phyloP scores from a whole-genome alignment of 2,113 vertebrate species.

The Psammodynastes pulverulentus region DNA sequence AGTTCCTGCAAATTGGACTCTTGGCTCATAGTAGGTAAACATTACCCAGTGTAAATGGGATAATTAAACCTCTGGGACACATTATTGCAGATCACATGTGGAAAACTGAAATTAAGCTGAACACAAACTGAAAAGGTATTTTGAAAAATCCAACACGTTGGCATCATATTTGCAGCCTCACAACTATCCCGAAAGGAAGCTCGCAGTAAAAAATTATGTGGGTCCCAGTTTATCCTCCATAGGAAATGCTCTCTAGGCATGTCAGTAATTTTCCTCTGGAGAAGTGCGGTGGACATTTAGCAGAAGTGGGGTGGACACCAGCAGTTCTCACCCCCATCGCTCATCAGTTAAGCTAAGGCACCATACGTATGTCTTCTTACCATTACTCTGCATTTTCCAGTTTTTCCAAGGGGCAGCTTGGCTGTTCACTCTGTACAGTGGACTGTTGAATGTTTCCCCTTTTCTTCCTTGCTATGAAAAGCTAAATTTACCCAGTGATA shows the following conservation, averaged over 20 bases:
- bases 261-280: background rate
- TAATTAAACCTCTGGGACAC: conserved; percentile 40
- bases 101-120: conserved; percentile 22
- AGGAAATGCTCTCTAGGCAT: background rate
- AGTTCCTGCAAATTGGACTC: conserved; percentile 10
- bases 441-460: background rate
- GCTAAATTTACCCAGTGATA: background rate
- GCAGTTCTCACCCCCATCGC: background rate
- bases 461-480: background rate
- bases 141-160: background rate
- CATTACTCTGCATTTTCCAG: background rate
- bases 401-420: background rate
- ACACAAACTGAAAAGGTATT: background rate
- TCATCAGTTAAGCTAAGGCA: background rate
- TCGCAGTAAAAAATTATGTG: background rate
- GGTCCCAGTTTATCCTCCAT: background rate
- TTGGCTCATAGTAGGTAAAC: conserved; percentile 20
- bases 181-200: background rate
- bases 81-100: conserved; percentile 1
- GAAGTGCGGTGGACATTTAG: background rate
- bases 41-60: background rate
- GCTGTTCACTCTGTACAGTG: background rate
- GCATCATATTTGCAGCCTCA: background rate
- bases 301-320: too few relatives aligned
- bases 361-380: background rate